phyloP scores from a whole-genome alignment of 2,113 vertebrate species.

The Pavo muticus region DNA sequence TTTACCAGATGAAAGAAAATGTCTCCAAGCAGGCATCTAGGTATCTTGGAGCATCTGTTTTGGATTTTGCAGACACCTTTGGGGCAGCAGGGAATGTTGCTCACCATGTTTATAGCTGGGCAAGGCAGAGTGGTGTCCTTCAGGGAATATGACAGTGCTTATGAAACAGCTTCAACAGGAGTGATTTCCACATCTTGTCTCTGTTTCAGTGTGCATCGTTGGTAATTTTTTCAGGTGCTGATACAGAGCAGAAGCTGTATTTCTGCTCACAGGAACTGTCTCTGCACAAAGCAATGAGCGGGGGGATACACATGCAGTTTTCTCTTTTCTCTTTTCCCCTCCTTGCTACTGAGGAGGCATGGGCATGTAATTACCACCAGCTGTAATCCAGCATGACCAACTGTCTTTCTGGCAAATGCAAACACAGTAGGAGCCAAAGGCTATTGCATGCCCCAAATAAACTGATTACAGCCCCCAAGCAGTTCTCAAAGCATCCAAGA shows the following conservation, averaged over 20 bases:
- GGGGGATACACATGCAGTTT: background rate
- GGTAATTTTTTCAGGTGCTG: background rate
- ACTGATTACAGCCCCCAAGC: conserved; percentile 14
- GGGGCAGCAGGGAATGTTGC: background rate
- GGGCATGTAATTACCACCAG: background rate
- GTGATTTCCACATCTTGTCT: background rate
- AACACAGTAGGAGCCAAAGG: conserved; percentile 51
- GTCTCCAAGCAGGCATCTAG: background rate
- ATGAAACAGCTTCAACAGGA: background rate
- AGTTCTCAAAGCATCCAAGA: background rate
- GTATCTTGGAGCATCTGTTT: conserved; percentile 16
- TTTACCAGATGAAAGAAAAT: conserved; percentile 45
- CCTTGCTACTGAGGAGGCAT: background rate
- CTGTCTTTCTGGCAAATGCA: conserved; percentile 42
- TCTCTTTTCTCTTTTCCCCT: background rate
- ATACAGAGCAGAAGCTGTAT: background rate
- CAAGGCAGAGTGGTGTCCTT: background rate
- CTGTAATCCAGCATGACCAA: conserved; percentile 52
- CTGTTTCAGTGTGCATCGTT: accelerated
- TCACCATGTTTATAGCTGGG: background rate
- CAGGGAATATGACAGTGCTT: background rate
- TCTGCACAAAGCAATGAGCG: accelerated
- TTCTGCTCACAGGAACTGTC: accelerated
- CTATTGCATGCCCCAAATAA: conserved; percentile 49
- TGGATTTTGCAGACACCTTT: background rate